A percentile compares a stretch with the other conserved stretches of the same genome.
Evolutionary conservation across 2,888 invertebrate species (phyloP).

Genomic region (Sesia bembeciformis): DNA sequence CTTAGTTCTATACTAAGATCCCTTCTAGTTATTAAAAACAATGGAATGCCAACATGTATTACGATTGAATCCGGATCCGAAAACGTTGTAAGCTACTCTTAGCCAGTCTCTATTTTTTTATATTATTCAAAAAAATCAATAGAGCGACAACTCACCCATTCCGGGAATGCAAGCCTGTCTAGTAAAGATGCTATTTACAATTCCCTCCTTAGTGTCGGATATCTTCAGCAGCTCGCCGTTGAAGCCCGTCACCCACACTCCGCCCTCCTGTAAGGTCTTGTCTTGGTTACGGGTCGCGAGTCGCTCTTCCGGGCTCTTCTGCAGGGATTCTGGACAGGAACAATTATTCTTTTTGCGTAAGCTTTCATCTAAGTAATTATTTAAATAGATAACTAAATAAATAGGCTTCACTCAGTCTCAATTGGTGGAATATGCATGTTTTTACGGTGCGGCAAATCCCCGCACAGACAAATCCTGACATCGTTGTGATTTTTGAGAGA

Average conservation of each 20-base stretch:
- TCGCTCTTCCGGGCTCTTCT: slow-evolving; percentile 13
- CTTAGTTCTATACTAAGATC: no score
- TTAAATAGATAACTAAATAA: background rate
- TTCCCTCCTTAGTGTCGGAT: slow-evolving; percentile 12
- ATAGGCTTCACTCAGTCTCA: background rate
- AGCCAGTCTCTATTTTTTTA: background rate
- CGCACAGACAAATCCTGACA: no score
- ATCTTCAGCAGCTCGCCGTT: slow-evolving; percentile 16
- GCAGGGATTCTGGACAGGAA: slow-evolving; percentile 9
- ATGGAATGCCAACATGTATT: no score
- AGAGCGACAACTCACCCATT: slow-evolving; percentile 20
- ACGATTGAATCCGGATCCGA: no score
- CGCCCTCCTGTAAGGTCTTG: slow-evolving; percentile 15
- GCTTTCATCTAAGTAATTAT: no score
- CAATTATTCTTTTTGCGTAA: background rate
- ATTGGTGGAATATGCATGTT: no score
- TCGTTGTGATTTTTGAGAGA: no score
- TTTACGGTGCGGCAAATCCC: no score
- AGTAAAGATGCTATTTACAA: slow-evolving; percentile 11
- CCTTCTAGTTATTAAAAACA: no score
- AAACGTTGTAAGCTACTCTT: background rate
- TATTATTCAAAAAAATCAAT: background rate
- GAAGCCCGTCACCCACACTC: slow-evolving; percentile 22
- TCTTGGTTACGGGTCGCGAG: slow-evolving; percentile 11
- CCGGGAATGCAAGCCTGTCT: slow-evolving; percentile 21